Evolutionary conservation across 2,113 vertebrate species (phyloP), one percentile per base, ranked within the genome.

Genomic region (Nycticebus coucang): DNA sequence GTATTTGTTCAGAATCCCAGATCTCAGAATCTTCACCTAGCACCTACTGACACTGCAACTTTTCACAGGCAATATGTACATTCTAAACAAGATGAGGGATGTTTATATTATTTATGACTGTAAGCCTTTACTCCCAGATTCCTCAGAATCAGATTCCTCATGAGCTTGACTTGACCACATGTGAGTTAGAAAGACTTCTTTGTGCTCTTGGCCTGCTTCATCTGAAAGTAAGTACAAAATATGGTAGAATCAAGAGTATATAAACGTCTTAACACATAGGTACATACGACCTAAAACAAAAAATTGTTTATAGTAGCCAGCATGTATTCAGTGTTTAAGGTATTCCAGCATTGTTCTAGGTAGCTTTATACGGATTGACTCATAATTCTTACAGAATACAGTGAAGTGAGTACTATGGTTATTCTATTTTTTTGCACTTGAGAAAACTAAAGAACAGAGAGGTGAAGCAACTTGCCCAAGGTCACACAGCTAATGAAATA

Each of bases 161-260:
- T 9, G 33, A 94, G 55, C 66, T 13, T 4, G 33, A 7, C 26
- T 60, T 80, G 30, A 33, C 26, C 75, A 33, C 26, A 64, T 95
- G 85, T 75, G 72, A 55, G 37, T 87, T 62, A 77, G 59, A 95
- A 93, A 89, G 84, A 69, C 53, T 77, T 93, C 94, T 94, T 91
- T 95, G 89, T 93, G 55, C 37, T 92, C 37, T 77, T 37, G 12
- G 33, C 28, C 53, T 66, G 50, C 4, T 41, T 85, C 84, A 57
- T 69, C 35, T 71, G 77, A 94, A 97, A 74, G 37, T 82, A 82
- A 95, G 89, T 62, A 55, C 21, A 59, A 41, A 66, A 66, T 19
- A 57, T 53, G 81, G n/a, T 77, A 93, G 81, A 88, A 77, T 89
- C 33, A 28, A 91, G 72, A 93, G 68, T 92, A 87, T 88, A 68